Conservation (phyloP, 2,113 vertebrate species). For the Collichthys lucidus region DNA sequence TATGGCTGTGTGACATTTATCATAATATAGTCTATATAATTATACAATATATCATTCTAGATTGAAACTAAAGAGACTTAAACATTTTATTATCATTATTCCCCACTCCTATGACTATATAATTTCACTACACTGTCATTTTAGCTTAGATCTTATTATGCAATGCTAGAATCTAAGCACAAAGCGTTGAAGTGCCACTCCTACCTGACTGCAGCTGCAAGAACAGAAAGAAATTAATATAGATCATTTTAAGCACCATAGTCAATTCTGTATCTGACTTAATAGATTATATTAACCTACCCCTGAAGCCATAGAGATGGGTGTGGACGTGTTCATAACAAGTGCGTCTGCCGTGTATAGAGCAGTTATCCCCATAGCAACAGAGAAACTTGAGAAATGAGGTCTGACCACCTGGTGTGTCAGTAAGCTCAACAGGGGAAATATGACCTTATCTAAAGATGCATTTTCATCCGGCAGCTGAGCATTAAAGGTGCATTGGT, state of each 20-base stretch:
- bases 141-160: not conserved
- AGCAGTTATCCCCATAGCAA: constrained; percentile 65
- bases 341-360: constrained; percentile 35
- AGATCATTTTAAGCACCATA: not conserved
- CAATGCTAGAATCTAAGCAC: too few species aligned
- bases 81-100: not conserved
- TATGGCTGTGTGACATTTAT: too few species aligned
- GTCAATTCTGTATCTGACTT: not conserved
- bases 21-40: too few species aligned
- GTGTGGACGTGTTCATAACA: constrained; percentile 27
- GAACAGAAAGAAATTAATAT: not conserved
- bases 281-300: not conserved
- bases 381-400: constrained; percentile 50
- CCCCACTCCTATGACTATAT: not conserved
- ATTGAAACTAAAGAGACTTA: too few species aligned
- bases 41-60: too few species aligned
- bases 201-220: not conserved
- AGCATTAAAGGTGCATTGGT: not conserved
- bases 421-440: constrained; percentile 13
- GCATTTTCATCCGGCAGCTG: not conserved
- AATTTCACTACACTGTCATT: too few species aligned
- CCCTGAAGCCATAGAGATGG: not conserved
- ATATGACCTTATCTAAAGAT: constrained; percentile 30
- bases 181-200: not conserved
- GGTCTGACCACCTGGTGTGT: constrained; percentile 39